Percentiles rank a stretch among this genome's conserved stretches.
phyloP scores from a whole-genome alignment of 2,113 vertebrate species.

The Hyperopisus bebe region DNA sequence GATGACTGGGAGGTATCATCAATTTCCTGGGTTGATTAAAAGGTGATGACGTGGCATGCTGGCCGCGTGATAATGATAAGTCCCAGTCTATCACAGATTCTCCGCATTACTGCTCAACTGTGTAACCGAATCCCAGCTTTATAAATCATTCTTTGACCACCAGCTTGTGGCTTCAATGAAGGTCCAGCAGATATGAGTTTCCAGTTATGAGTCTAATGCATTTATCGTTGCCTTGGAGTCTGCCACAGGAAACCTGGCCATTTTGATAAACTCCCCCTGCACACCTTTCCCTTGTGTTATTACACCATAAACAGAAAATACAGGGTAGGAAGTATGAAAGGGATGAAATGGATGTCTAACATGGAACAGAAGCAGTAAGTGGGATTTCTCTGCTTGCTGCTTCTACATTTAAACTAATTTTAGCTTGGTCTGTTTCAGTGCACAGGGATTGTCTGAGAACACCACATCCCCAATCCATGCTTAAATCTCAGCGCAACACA shows the following conservation, averaged over 20 bases:
- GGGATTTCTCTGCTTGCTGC: neutral
- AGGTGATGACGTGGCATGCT: neutral
- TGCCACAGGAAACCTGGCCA: neutral
- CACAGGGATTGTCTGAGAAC: neutral
- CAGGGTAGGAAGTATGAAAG: neutral
- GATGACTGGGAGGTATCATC: neutral
- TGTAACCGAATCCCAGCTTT: neutral
- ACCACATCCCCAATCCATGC: neutral
- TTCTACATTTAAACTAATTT: neutral
- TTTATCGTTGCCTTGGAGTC: neutral
- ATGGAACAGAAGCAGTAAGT: neutral
- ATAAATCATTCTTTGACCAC: neutral
- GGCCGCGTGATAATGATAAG: neutral
- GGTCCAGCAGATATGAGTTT: conserved; percentile 7
- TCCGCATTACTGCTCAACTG: neutral
- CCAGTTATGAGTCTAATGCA: neutral
- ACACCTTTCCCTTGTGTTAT: neutral
- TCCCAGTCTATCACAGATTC: neutral
- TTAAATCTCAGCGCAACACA: neutral
- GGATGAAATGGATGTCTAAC: neutral
- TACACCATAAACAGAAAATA: neutral
- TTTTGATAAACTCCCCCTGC: neutral
- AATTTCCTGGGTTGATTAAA: neutral
- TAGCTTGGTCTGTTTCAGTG: neutral
- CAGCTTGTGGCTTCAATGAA: neutral